Evolutionary conservation across 64 coral and sea anemone genomes (phyloP), one percentile per base, ranked within the genome.

Genomic region (Stichodactyla helianthus): DNA sequence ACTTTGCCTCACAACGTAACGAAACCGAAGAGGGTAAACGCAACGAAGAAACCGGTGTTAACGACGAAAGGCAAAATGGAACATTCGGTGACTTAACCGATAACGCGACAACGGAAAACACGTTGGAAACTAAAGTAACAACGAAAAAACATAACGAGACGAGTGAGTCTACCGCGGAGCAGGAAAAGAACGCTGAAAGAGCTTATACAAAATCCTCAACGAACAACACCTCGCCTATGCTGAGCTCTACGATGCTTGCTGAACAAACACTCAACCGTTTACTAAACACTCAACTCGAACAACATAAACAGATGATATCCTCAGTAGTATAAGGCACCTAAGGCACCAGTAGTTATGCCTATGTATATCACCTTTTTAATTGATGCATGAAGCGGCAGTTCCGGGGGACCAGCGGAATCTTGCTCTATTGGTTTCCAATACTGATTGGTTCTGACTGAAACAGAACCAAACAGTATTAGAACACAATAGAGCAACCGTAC

Each of bases 261-360:
- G 62, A 65, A 20, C 62, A 65, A 65, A 65, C 62, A 65, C 62
- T 65, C 62, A 65, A 65, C 76, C 7, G 31, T 51, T 51, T 78
- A 51, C 31, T 78, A 14, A 50, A 0, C 50, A 78, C 76, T 6
- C 76, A 78, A 78, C 25, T 78, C 25, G 26, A 78, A 51, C 76
- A 78, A 50, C 76, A 78, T 51, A 51, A 78, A 78, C 62, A 65
- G 62, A 65, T 65, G 62, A 65, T 65, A 22, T 65, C 16, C 62
- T 65, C 62, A n/a, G n/a, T n/a, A n/a, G n/a, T n/a, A n/a, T n/a
- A n/a, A n/a, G n/a, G n/a, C n/a, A n/a, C n/a, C n/a, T n/a, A n/a
- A n/a, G n/a, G n/a, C n/a, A n/a, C n/a, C n/a, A n/a, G n/a, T n/a
- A n/a, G n/a, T n/a, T n/a, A n/a, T n/a, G n/a, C n/a, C n/a, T n/a